Evolutionary conservation across 2,888 invertebrate species (phyloP), one percentile per base, ranked within the genome.

Genomic region (Xestobium rufovillosum): DNA sequence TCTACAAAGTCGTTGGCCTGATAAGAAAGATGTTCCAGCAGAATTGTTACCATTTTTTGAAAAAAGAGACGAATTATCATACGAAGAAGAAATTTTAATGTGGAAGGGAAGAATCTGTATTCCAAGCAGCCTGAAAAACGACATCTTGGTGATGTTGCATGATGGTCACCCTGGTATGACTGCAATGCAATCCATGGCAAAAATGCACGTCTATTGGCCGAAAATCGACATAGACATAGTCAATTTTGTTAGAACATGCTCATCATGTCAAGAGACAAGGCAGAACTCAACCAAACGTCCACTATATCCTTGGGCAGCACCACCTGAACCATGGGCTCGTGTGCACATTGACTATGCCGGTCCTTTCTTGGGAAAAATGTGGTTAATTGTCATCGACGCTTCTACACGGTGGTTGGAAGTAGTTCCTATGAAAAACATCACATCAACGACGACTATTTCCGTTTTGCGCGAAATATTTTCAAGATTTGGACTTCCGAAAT

Each of bases 321-420:
- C 44, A 25, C 17, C 48, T 4, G 44, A 48, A 41, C 39, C 37
- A n/a, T 47, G 43, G 47, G 25, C 41, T 4, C 32, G 45, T 12
- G 17, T 45, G 8, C 45, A 45, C 31, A 26, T 43, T 47, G 26
- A 48, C 37, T 19, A 41, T 39, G 34, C 41, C 11, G 15, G 52
- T 29, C 37, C 45, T 16, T 33, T 39, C 33, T 8, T 43, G 29
- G 46, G 53, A 47, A 30, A 57, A 56, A 45, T 61, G 48, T 47
- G 44, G 47, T 11, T 45, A 16, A 19, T 48, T 8, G 19, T 43
- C 9, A 32, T 41, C 17, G 41, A 43, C 15, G 32, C 43, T 9
- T 41, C 38, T 26, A 36, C 35, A 10, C 26, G 33, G 13, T 42
- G 37, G n/a, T n/a, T n/a, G n/a, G n/a, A n/a, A n/a, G n/a, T 42